Percentiles rank a stretch among this genome's conserved stretches.
Evolutionary conservation across 2,797 vertebrate species (phyloP).

Genomic region (Microhierax caerulescens): DNA sequence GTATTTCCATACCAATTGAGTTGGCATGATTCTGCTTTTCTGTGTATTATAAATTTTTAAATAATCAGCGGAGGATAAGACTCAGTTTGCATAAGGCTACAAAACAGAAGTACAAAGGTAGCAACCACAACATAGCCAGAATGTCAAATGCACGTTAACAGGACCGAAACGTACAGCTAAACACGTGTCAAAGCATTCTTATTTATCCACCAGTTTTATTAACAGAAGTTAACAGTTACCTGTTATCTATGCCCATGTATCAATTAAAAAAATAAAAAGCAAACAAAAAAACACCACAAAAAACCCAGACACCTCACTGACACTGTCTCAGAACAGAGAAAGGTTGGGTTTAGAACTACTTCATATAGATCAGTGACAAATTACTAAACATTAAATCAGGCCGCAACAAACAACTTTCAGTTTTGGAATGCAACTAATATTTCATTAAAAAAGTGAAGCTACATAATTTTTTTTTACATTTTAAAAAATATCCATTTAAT

Average conservation of each 20-base stretch:
- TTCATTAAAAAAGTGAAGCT: neutral
- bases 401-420: neutral
- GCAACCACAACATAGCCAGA: neutral
- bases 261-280: neutral
- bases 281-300: neutral
- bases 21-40: neutral
- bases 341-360: neutral
- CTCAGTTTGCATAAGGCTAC: neutral
- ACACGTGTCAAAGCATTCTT: neutral
- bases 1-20: neutral
- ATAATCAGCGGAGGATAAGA: neutral
- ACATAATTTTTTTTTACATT: too few species aligned
- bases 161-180: neutral
- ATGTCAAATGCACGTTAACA: neutral
- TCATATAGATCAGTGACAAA: neutral
- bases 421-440: neutral
- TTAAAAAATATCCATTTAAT: neutral
- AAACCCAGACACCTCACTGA: rapidly evolving
- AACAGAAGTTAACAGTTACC: neutral
- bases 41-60: neutral
- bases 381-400: neutral
- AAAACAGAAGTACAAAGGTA: neutral
- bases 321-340: neutral
- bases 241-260: neutral
- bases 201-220: neutral